phyloP scores from a whole-genome alignment of 2,113 vertebrate genomes.

The Oreocharis arfaki region DNA sequence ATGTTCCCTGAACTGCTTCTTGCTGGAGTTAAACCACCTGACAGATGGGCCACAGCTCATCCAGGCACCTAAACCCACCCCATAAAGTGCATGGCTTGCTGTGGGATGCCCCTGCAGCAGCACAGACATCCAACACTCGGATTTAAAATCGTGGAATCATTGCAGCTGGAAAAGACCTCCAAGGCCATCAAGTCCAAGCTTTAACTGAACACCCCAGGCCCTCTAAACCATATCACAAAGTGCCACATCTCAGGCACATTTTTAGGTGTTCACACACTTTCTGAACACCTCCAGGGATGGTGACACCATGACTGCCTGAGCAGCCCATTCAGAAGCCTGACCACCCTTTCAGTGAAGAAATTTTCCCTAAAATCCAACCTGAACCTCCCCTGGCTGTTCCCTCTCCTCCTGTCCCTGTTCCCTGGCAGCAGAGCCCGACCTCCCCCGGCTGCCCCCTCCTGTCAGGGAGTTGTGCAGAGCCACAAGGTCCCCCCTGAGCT shows the following conservation, averaged over 20 bases:
- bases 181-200: neutral
- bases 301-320: neutral
- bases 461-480: neutral
- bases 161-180: neutral
- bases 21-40: neutral
- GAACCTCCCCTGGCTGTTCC: rapidly evolving
- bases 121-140: neutral
- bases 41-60: neutral
- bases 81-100: rapidly evolving
- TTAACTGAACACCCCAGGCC: neutral
- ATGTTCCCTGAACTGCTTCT: neutral
- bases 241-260: neutral
- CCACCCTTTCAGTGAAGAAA: neutral
- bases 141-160: neutral
- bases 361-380: neutral
- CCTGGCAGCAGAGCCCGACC: rapidly evolving
- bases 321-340: neutral
- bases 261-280: rapidly evolving
- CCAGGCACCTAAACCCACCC: neutral
- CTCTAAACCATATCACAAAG: neutral
- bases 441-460: neutral
- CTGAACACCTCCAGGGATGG: neutral
- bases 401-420: neutral
- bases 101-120: neutral
- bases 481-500: neutral